These are phyloP conservation scores for Falcaria lacertinaria DNA, from an alignment of 2,888 invertebrate genomes.

Conservation along the genomic window DNA sequence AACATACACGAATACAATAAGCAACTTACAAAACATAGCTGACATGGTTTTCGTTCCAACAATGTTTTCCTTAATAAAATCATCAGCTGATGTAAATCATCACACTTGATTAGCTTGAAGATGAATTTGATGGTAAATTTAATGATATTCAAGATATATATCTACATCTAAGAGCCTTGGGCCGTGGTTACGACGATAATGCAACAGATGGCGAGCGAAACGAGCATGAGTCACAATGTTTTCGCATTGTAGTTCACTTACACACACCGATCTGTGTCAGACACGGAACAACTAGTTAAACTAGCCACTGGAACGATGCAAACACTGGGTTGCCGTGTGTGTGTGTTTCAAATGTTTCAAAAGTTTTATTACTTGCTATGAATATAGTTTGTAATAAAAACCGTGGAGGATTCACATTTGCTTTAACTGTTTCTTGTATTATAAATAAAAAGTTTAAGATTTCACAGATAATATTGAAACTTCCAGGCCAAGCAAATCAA, in stretches of 20 bases:
- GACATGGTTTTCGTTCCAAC: background rate
- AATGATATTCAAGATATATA: constrained; percentile 11
- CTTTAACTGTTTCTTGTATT: too few species aligned
- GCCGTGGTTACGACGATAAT: constrained; percentile 36
- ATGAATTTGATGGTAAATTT: constrained; percentile 6
- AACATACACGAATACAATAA: constrained; percentile 46
- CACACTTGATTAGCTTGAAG: constrained; percentile 2
- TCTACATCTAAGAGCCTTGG: constrained; percentile 21
- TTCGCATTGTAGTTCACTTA: constrained; percentile 23
- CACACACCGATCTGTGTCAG: constrained; percentile 22
- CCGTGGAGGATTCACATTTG: constrained; percentile 20
- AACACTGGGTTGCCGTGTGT: background rate
- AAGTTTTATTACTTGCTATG: constrained; percentile 11
- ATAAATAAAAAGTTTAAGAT: too few species aligned
- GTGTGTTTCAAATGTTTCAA: constrained; percentile 10
- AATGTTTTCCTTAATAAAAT: background rate
- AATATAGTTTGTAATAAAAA: constrained; percentile 17
- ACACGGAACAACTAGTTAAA: constrained; percentile 7
- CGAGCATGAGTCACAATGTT: constrained; percentile 47
- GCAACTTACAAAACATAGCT: constrained; percentile 26
- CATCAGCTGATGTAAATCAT: background rate
- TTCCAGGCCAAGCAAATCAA: too few species aligned
- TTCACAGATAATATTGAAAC: too few species aligned
- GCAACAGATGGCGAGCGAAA: constrained; percentile 55
- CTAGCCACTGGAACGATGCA: constrained; percentile 6